A percentile compares a stretch with the other conserved stretches of the same genome.
These are phyloP conservation scores for Latheticus oryzae DNA, from an alignment of 2,888 invertebrate genomes.

Conservation along the genomic window DNA sequence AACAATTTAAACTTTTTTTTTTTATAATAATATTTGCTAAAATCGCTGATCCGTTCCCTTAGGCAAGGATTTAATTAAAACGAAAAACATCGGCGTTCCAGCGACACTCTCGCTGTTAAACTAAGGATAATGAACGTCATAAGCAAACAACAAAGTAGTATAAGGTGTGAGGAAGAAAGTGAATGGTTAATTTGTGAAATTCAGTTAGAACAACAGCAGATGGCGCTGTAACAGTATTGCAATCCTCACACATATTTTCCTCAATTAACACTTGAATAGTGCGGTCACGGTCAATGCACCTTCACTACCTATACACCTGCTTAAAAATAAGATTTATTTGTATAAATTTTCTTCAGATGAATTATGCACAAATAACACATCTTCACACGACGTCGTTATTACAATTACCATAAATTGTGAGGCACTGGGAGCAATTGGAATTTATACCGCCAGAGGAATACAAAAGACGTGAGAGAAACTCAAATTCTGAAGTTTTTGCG, in stretches of 20 bases:
- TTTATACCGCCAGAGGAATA: too few species aligned
- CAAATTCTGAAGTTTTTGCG: too few species aligned
- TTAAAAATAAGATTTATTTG: slow-evolving; percentile 26
- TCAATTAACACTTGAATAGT: slow-evolving; percentile 14
- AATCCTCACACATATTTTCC: slow-evolving; percentile 13
- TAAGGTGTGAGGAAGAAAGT: too few species aligned
- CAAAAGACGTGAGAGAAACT: too few species aligned
- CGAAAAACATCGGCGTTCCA: too few species aligned
- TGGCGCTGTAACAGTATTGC: slow-evolving; percentile 6
- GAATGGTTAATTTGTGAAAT: background rate
- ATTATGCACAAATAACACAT: slow-evolving; percentile 22
- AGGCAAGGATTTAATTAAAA: too few species aligned
- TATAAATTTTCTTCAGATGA: slow-evolving; percentile 24
- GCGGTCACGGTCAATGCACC: slow-evolving; percentile 19
- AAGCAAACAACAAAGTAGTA: too few species aligned
- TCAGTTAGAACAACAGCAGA: slow-evolving; percentile 11
- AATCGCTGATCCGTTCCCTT: too few species aligned
- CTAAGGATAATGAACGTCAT: too few species aligned
- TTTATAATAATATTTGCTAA: too few species aligned
- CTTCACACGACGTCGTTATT: slow-evolving; percentile 16
- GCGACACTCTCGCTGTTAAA: too few species aligned
- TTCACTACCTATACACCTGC: slow-evolving; percentile 3
- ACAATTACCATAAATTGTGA: slow-evolving; percentile 23
- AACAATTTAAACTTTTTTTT: too few species aligned
- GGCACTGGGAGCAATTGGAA: slow-evolving; percentile 7